phyloP scores from a whole-genome alignment of 53 echinoderm and acorn worm species.

The Stichopus horrens region DNA sequence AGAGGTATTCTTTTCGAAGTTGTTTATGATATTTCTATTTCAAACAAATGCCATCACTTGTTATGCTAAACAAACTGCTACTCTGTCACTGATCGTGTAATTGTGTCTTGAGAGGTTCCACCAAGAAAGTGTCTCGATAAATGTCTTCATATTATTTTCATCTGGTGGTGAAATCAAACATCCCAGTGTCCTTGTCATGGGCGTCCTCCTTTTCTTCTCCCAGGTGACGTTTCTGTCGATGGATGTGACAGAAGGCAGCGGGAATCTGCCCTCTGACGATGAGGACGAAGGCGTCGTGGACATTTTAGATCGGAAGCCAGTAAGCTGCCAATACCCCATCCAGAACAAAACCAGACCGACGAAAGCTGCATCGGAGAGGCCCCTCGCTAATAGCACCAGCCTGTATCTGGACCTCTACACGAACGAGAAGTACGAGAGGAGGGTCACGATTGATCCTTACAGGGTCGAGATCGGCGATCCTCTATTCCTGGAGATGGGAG shows the following conservation, averaged over 20 bases:
- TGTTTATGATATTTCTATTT: too few species aligned
- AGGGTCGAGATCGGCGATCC: constrained; percentile 50
- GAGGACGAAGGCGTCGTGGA: neutral
- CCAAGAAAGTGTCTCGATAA: too few species aligned
- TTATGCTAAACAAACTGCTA: too few species aligned
- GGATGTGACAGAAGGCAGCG: neutral
- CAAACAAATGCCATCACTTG: too few species aligned
- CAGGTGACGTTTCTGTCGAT: constrained; percentile 6
- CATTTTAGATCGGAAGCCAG: neutral
- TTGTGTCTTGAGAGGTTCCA: too few species aligned
- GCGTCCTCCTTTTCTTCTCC: neutral
- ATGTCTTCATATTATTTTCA: too few species aligned
- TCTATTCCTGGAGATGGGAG: constrained; percentile 55
- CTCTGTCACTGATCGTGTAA: too few species aligned
- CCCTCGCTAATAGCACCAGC: neutral
- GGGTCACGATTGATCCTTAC: constrained; percentile 25
- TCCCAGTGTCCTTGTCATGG: too few species aligned
- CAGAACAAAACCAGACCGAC: neutral
- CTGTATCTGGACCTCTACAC: constrained; percentile 58
- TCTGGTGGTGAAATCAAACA: too few species aligned
- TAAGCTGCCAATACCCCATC: neutral
- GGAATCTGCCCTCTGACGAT: neutral
- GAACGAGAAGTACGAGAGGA: constrained; percentile 22
- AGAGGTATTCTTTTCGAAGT: too few species aligned
- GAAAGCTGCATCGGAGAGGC: neutral